Conservation (phyloP, 2,888 invertebrate species). For the Coelinius sp. region DNA sequence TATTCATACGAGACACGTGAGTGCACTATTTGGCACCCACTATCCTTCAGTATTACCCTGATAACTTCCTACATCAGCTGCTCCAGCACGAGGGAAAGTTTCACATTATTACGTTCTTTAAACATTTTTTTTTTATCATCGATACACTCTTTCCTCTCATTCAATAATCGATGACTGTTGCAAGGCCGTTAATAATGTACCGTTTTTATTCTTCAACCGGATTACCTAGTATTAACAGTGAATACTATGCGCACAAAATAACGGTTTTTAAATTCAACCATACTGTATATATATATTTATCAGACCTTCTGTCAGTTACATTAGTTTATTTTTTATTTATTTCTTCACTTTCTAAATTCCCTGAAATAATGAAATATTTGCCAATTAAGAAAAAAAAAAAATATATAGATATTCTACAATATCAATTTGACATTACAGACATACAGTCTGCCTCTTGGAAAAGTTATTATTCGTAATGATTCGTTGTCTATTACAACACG, state of each 20-base stretch:
- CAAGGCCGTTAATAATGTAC: constrained; percentile 9
- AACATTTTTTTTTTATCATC: not conserved
- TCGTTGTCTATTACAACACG: not conserved
- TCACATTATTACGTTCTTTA: not conserved
- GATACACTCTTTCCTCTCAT: not conserved
- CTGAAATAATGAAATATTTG: not conserved
- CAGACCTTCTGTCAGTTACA: not conserved
- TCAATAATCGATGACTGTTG: not conserved
- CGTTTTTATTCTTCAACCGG: not conserved
- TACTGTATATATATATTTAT: not conserved
- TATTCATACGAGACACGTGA: too few relatives aligned
- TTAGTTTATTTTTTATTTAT: not conserved
- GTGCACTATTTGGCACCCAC: too few relatives aligned
- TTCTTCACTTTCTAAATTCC: not conserved
- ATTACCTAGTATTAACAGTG: not conserved
- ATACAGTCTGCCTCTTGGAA: too few relatives aligned
- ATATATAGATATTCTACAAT: too few relatives aligned
- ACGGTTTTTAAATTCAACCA: not conserved
- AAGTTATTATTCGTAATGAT: not conserved
- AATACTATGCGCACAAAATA: not conserved
- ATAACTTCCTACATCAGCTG: not conserved
- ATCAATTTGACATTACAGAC: too few relatives aligned
- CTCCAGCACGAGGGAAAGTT: not conserved
- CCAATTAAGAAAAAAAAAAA: too few relatives aligned
- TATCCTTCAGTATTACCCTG: too few relatives aligned